phyloP scores from a whole-genome alignment of 1,140 invertebrate species.

The Calliphora vicina region DNA sequence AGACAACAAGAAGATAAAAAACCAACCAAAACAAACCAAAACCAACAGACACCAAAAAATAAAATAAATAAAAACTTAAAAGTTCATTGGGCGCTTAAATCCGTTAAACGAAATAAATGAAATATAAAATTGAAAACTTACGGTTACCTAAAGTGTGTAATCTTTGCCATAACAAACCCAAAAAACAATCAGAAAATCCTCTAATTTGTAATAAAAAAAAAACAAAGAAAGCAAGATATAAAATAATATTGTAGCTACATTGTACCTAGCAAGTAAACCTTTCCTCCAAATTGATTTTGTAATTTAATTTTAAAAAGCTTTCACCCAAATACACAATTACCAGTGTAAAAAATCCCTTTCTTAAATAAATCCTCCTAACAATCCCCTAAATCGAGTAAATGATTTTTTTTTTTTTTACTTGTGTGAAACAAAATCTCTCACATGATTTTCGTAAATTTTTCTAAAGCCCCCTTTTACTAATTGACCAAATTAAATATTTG shows the following conservation, averaged over 20 bases:
- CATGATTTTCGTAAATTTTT: neutral
- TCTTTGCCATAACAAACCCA: neutral
- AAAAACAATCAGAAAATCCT: neutral
- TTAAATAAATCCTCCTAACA: neutral
- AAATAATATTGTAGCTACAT: too few relatives aligned
- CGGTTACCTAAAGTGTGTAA: too few relatives aligned
- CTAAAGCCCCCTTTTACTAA: neutral
- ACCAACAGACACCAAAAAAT: neutral
- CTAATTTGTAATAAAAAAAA: too few relatives aligned
- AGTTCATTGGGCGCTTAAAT: neutral
- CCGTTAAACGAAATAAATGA: neutral
- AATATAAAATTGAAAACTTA: neutral
- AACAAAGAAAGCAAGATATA: too few relatives aligned
- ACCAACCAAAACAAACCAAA: neutral
- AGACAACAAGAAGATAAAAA: neutral
- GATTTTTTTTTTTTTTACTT: too few relatives aligned
- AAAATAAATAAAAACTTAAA: neutral
- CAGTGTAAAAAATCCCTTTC: neutral
- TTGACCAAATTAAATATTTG: conserved; percentile 23
- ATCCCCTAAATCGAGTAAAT: too few relatives aligned
- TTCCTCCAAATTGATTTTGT: neutral
- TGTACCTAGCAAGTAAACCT: neutral
- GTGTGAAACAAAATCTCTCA: neutral
- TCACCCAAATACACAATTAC: neutral
- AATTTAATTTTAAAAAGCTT: neutral